Percentiles rank a stretch among this genome's conserved stretches.
Conservation (phyloP, 2,113 vertebrate genomes). For the Scatophagus argus region DNA sequence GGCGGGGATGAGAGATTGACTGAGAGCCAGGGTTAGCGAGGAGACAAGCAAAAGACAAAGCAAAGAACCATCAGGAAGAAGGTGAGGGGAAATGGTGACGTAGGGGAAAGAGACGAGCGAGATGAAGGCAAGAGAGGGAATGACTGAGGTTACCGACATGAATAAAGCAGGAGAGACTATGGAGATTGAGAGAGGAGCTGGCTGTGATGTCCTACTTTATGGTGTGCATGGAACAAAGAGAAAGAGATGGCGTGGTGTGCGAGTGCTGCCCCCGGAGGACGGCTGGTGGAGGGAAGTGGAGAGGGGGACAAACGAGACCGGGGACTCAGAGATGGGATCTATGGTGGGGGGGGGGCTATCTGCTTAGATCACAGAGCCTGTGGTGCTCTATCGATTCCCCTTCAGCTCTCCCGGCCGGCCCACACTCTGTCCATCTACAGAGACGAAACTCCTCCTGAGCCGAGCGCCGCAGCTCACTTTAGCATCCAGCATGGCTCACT, state of each 20-base stretch:
- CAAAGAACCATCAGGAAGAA: constrained; percentile 47
- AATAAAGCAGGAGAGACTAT: constrained; percentile 55
- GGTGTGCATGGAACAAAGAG: constrained; percentile 22
- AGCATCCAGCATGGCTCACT: constrained; percentile 21
- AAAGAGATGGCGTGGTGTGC: constrained; percentile 21
- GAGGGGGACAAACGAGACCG: constrained; percentile 40
- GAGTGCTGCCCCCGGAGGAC: constrained; percentile 49
- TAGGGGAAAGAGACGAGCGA: constrained; percentile 19
- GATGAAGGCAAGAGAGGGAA: constrained; percentile 30
- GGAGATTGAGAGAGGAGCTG: constrained; percentile 46
- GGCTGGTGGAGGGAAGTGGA: constrained; percentile 35
- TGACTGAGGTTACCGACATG: constrained; percentile 58
- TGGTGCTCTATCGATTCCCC: constrained; percentile 69
- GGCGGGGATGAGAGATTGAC: constrained; percentile 22
- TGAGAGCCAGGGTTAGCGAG: constrained; percentile 14
- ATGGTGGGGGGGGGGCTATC: constrained; percentile 63
- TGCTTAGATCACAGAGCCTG: constrained; percentile 70
- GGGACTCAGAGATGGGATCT: constrained; percentile 69
- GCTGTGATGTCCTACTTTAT: constrained; percentile 69
- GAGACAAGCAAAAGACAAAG: constrained; percentile 3
- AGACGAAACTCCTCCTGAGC: constrained; percentile 50
- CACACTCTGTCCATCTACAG: constrained; percentile 54
- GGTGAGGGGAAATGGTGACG: constrained; percentile 45
- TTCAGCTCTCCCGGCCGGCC: constrained; percentile 56
- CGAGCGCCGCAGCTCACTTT: constrained; percentile 36